Base-by-base conservation (phyloP, 2,888 invertebrate species). In the Tachystola acroxantha region DNA sequence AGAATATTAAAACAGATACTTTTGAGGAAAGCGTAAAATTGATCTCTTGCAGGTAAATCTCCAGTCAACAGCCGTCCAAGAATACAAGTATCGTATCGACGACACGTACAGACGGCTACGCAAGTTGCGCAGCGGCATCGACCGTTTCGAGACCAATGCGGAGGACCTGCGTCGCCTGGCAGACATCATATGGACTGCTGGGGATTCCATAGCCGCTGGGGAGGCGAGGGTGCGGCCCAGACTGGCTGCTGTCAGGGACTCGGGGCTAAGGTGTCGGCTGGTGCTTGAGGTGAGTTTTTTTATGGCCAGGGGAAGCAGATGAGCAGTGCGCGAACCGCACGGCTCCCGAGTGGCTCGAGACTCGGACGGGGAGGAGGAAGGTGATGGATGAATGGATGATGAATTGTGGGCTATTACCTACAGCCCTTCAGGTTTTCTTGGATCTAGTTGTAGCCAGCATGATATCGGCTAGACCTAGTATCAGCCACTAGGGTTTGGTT, bases 201-300 rank as follows among this genome's bases (percentile, higher is more conserved):
- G 85, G 2, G 87, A 88, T 6, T 61, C 75, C 0, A 81, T 91
- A 0, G 78, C 77, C 2, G 87, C 82, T 0, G 80, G 89, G 27
- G 72, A 88, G 9, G 63, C 71, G n/a, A 68, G 82, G 2, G 84
- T 88, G 10, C 67, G 82, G 33, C 79, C 80, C 0, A 42, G 51
- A 34, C 43, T 82, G 34, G 53, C 64, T 0, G 59, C 56, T 0
- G 55, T 79, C 1, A 63, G 64, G 31, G 77, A 78, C 32, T 45
- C 59, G 1, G 80, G 66, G 5, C 39, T 76, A 12, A 50, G 73
- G n/a, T 82, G 84, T 40, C 57, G 78, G 25, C 64, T 80, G 12
- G 43, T 77, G 7, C 38, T 81, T 1, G 79, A 86, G 62, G 78
- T 85, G 43, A 48, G 50, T n/a, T n/a, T n/a, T n/a, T n/a, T n/a